Base-by-base conservation (phyloP, 2,797 vertebrate genomes). In the Erethizon dorsatum region DNA sequence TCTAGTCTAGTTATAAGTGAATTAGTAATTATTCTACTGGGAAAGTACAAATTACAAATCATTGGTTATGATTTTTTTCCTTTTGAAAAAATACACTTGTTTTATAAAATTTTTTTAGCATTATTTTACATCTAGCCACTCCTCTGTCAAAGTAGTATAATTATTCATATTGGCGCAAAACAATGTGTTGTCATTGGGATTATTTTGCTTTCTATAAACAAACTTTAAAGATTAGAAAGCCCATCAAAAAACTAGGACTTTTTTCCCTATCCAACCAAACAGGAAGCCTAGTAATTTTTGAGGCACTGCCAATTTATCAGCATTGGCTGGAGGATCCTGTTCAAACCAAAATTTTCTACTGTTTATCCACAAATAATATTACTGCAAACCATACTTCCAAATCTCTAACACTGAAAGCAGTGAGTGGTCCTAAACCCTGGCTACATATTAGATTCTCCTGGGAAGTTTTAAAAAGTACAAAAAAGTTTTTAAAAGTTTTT, bases 211-310 rank as follows among this genome's bases (percentile, higher is more conserved):
- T 91, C 41, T 83, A 88, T 2, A 77, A 61, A 82, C 85, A 28
- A 24, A 69, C 90, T 83, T 80, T 11, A 91, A 95, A 95, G 95
- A 80, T 83, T 83, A 94, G 65, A 41, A 82, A 1, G 9, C 41
- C 31, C 57, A n/a, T 90, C 86, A 94, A 80, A 95, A 94, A 95
- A 75, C 83, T 90, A 88, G 37, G 45, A 78, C 24, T 24, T 83
- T 92, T 89, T 28, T 33, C 77, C 15, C 12, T 56, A 52, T 13
- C 1, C 17, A 93, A 92, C 83, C n/a, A 91, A 96, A 94, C 1
- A 56, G 15, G 41, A 96, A 97, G 33, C 63, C 90, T 91, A 92
- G 91, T 57, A 79, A 89, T 82, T 88, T 96, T 86, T 65, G 57
- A 84, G 84, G 50, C 41, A 94, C 15, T 69, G 47, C 11, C 45